Percentiles rank a stretch among this genome's conserved stretches.
phyloP scores from a whole-genome alignment of 2,113 vertebrate species.

The Coptodon bakossiorum region DNA sequence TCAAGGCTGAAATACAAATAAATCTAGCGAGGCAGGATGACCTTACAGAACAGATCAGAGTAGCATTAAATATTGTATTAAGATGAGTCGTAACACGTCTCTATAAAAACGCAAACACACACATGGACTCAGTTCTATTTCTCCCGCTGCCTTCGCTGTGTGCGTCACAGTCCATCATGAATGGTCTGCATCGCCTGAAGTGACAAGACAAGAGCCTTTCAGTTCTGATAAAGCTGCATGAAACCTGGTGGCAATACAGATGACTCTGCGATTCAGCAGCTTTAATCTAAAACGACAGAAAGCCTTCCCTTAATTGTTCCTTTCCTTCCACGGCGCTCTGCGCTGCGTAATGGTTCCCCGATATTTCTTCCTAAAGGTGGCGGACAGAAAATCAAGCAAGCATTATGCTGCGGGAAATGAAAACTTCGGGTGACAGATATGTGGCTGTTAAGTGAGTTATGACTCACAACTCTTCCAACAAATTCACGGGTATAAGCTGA shows the following conservation, averaged over 20 bases:
- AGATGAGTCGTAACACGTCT: not conserved
- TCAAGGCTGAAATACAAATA: not conserved
- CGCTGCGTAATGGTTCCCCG: not conserved
- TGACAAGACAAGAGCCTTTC: slow-evolving; percentile 10
- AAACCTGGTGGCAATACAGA: not conserved
- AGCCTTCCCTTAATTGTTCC: not conserved
- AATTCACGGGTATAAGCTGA: not conserved
- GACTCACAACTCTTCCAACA: slow-evolving; percentile 1
- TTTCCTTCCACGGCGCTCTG: not conserved
- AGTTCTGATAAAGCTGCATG: not conserved
- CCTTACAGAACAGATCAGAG: not conserved
- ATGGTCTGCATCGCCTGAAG: not conserved
- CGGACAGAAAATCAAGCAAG: not conserved
- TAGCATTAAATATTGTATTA: not conserved
- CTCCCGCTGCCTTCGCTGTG: not conserved
- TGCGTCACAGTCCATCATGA: not conserved
- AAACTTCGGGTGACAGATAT: slow-evolving; percentile 21
- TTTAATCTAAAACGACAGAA: slow-evolving; percentile 12
- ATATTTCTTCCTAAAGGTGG: not conserved
- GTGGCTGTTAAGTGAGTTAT: slow-evolving; percentile 1
- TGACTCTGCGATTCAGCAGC: not conserved
- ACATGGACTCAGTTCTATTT: not conserved
- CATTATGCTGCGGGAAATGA: not conserved
- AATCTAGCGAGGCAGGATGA: not conserved
- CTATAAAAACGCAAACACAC: not conserved